These are phyloP conservation scores for Bungarus multicinctus DNA, from an alignment of 2,113 vertebrate species.

Conservation along the genomic window DNA sequence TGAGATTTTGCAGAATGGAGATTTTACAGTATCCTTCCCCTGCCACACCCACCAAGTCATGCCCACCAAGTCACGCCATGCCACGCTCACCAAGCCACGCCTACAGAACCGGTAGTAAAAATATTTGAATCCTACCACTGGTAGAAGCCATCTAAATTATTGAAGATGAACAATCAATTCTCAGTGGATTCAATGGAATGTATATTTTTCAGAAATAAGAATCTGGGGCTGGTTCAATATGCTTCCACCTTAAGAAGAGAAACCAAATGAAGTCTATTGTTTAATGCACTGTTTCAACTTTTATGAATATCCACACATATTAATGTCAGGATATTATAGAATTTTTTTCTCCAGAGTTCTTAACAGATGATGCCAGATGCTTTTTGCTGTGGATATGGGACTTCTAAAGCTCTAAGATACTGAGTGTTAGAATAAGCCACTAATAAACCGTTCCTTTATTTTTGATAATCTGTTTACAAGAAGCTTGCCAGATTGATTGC, in stretches of 20 bases:
- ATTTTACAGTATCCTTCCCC: too few relatives aligned
- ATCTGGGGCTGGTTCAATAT: neutral
- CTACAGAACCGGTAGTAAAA: too few relatives aligned
- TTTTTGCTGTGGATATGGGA: neutral
- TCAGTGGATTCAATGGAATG: neutral
- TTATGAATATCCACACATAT: neutral
- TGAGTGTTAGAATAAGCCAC: neutral
- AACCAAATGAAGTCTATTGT: neutral
- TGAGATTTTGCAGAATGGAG: too few relatives aligned
- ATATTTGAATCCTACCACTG: too few relatives aligned
- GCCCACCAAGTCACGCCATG: too few relatives aligned
- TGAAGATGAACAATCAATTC: neutral
- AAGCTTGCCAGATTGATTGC: neutral
- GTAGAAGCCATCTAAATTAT: conserved; percentile 19
- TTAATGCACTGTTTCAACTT: neutral
- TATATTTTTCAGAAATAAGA: neutral
- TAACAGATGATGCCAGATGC: neutral
- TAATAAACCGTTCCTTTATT: neutral
- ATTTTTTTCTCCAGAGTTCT: neutral
- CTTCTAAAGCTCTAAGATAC: neutral
- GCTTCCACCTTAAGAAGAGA: neutral
- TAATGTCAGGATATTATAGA: neutral
- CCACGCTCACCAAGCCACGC: too few relatives aligned
- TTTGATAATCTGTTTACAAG: neutral
- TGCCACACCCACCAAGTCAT: too few relatives aligned